Percentiles rank a stretch among this genome's conserved stretches.
Evolutionary conservation across 2,888 invertebrate species (phyloP).

Genomic region (Strigamia maritima): DNA sequence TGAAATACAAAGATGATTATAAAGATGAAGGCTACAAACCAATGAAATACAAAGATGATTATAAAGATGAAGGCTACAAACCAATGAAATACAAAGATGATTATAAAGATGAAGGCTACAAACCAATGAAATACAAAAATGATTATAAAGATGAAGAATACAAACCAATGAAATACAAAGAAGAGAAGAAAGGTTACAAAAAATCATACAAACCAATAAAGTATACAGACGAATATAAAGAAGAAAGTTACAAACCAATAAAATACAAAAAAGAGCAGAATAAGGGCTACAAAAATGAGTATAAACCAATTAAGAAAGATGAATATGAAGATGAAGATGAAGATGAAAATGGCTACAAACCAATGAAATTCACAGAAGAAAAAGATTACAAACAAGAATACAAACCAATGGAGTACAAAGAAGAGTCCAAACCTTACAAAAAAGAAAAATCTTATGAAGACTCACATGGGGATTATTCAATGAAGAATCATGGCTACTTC

Average conservation of each 20-base stretch:
- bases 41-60: neutral
- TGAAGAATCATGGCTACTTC: neutral
- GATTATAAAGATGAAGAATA: neutral
- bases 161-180: neutral
- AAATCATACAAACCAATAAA: neutral
- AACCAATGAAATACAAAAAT: neutral
- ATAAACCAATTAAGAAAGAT: no score
- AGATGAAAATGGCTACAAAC: no score
- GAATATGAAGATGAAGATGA: no score
- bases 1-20: neutral
- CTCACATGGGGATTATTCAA: neutral
- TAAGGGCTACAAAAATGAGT: no score
- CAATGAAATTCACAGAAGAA: no score
- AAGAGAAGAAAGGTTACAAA: neutral
- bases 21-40: neutral
- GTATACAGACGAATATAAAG: neutral
- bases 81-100: constrained; percentile 21
- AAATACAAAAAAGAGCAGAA: no score
- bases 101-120: constrained; percentile 1
- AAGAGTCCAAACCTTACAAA: neutral
- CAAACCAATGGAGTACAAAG: no score
- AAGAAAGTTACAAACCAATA: no score
- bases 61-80: constrained; percentile 2
- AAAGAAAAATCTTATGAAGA: neutral
- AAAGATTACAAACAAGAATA: no score